These are phyloP conservation scores for Psittacula derbiana DNA, from an alignment of 2,797 vertebrate species.

Conservation along the genomic window DNA sequence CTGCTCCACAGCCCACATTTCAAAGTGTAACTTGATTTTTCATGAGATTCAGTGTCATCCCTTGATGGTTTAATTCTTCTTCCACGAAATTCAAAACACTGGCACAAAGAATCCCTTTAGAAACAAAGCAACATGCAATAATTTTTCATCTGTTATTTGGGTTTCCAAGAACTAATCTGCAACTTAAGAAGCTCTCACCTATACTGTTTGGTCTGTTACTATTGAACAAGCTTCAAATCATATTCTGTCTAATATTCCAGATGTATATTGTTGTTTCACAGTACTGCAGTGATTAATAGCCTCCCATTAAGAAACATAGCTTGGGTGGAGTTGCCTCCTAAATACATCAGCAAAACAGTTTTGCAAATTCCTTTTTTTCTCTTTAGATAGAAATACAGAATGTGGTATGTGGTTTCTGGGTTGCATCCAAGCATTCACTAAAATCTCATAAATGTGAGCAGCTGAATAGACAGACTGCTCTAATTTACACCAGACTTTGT, in stretches of 20 bases:
- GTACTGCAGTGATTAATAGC: not conserved
- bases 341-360: slow-evolving; percentile 33
- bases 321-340: slow-evolving; percentile 38
- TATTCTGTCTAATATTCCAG: not conserved
- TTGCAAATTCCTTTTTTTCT: slow-evolving; percentile 30
- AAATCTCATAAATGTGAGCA: slow-evolving; percentile 61
- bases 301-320: slow-evolving; percentile 1
- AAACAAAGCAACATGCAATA: not conserved
- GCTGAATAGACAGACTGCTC: slow-evolving; percentile 63
- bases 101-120: not conserved
- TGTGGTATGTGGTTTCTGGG: slow-evolving; percentile 51
- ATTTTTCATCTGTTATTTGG: not conserved
- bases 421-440: slow-evolving; percentile 47
- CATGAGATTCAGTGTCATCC: not conserved
- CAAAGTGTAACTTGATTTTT: not conserved
- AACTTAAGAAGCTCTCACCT: not conserved
- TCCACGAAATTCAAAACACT: not conserved
- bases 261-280: not conserved
- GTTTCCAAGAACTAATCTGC: not conserved
- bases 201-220: not conserved
- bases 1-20: not conserved
- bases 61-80: not conserved
- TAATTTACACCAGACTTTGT: slow-evolving; percentile 54
- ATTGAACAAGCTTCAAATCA: not conserved
- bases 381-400: slow-evolving; percentile 52